A percentile compares a stretch with the other conserved stretches of the same genome.
Conservation (phyloP, 2,888 invertebrate species). For the Ophion obscuratus region DNA sequence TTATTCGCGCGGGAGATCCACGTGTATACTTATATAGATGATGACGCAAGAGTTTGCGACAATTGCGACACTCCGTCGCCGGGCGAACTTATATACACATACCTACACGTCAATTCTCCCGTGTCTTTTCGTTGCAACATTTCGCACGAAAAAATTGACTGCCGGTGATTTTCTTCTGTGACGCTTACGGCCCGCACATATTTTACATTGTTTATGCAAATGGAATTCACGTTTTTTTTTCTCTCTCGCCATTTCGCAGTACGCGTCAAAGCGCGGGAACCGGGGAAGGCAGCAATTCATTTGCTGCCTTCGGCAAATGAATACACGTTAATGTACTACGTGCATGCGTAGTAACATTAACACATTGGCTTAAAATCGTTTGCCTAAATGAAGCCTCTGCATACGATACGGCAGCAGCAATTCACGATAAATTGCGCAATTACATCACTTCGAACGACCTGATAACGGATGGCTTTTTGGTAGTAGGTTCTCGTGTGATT, state of each 20-base stretch:
- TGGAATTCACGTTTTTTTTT: not conserved
- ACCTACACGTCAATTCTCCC: not conserved
- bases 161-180: not conserved
- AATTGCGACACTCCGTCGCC: conserved; percentile 39
- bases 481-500: conserved; percentile 9
- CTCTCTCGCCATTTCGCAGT: not conserved
- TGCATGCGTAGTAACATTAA: no score
- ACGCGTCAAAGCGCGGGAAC: no score
- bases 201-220: not conserved
- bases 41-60: conserved; percentile 30
- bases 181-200: not conserved
- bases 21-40: not conserved
- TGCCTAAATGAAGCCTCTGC: no score
- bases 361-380: no score
- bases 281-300: no score
- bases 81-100: not conserved
- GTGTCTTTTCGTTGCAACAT: not conserved
- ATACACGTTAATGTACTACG: no score
- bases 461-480: conserved; percentile 3
- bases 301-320: no score
- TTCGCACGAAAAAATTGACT: not conserved
- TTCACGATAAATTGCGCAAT: conserved; percentile 21
- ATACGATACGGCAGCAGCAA: not conserved
- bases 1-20: not conserved
- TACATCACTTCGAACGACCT: not conserved